phyloP scores from a whole-genome alignment of 1,140 invertebrate genomes.

The Tetramorium alpestre region DNA sequence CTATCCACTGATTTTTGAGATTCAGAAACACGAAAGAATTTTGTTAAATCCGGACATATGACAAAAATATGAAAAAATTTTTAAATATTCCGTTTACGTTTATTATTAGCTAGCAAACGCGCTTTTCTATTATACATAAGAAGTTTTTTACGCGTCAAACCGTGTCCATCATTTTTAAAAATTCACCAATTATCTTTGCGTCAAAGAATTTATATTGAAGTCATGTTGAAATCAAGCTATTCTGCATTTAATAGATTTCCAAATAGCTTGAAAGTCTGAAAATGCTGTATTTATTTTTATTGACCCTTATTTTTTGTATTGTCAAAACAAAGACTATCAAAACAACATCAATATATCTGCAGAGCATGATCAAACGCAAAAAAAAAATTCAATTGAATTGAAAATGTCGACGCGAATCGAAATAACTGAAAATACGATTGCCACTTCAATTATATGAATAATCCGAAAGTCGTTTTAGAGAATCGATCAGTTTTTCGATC shows the following conservation, averaged over 20 bases:
- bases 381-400: background rate
- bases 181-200: background rate
- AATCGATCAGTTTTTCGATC: conserved; percentile 25
- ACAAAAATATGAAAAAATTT: background rate
- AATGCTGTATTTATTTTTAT: background rate
- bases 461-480: conserved; percentile 8
- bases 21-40: conserved; percentile 15
- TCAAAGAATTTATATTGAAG: background rate
- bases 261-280: background rate
- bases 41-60: background rate
- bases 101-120: background rate
- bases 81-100: background rate
- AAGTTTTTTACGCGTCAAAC: too few relatives aligned
- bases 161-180: background rate
- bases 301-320: background rate
- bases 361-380: conserved; percentile 8
- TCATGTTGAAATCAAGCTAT: background rate
- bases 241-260: background rate
- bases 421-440: conserved; percentile 35
- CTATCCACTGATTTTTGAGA: background rate
- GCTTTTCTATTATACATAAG: background rate
- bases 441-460: conserved; percentile 32
- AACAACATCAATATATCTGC: background rate
- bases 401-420: conserved; percentile 23
- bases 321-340: background rate